Conservation (phyloP, 2,113 vertebrate species). For the Alexandromys fortis region DNA sequence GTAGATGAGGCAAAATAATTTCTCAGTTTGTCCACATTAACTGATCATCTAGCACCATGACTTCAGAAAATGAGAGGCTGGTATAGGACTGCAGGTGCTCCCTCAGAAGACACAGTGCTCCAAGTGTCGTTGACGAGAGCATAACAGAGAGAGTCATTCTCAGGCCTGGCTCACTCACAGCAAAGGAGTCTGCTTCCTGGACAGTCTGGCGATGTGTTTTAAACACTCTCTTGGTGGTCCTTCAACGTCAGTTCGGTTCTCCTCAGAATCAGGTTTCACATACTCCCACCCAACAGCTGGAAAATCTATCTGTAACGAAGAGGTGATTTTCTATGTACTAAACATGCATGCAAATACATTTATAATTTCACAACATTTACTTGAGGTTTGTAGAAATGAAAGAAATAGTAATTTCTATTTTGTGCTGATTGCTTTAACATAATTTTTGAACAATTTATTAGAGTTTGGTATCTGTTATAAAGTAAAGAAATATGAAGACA, state of each 20-base stretch:
- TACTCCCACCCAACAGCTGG: slow-evolving; percentile 74
- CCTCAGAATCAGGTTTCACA: slow-evolving; percentile 74
- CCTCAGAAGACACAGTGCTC: neutral
- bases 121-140: neutral
- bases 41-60: neutral
- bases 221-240: slow-evolving; percentile 75
- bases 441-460: neutral
- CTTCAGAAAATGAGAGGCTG: slow-evolving; percentile 32
- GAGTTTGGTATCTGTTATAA: neutral
- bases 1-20: neutral
- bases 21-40: neutral
- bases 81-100: neutral
- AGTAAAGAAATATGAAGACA: neutral
- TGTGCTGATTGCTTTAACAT: neutral
- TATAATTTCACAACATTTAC: neutral
- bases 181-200: slow-evolving; percentile 70
- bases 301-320: slow-evolving; percentile 83
- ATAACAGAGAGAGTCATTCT: neutral
- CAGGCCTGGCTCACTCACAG: slow-evolving; percentile 73
- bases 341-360: neutral
- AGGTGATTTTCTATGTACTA: neutral
- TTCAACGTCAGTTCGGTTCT: slow-evolving; percentile 38
- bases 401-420: neutral
- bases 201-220: slow-evolving; percentile 79
- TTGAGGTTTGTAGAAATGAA: neutral